Evolutionary conservation across 2,888 invertebrate species (phyloP).

Genomic region (Drosophila quinaria): DNA sequence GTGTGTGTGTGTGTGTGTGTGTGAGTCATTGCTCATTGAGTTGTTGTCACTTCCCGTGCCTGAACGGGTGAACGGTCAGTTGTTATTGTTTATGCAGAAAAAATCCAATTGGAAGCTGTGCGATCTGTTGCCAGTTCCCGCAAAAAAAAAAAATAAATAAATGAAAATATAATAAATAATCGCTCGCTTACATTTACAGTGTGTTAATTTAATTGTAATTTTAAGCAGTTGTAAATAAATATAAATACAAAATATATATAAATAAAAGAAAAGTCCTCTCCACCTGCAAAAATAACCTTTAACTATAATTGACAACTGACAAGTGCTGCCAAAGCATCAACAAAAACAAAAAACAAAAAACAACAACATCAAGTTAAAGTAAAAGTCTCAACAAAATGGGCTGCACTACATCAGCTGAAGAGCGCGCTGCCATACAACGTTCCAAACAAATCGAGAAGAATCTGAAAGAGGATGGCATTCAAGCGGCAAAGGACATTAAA

Average conservation of each 20-base stretch:
- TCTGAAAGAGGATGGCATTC: slow-evolving; percentile 98
- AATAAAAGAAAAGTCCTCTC: slow-evolving; percentile 31
- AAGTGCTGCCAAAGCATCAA: slow-evolving; percentile 57
- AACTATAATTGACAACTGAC: slow-evolving; percentile 35
- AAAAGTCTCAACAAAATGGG: slow-evolving; percentile 90
- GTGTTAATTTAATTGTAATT: slow-evolving; percentile 53
- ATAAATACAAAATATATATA: slow-evolving; percentile 24
- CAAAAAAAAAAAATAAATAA: slow-evolving; percentile 10
- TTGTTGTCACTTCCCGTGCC: slow-evolving; percentile 59
- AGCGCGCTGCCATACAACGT: slow-evolving; percentile 98
- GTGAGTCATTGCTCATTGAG: slow-evolving; percentile 50
- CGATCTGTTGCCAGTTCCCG: slow-evolving; percentile 33
- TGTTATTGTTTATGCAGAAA: slow-evolving; percentile 62
- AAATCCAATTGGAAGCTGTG: slow-evolving; percentile 54
- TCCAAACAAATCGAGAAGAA: slow-evolving; percentile 99
- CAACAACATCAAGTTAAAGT: slow-evolving; percentile 17
- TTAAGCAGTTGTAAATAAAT: slow-evolving; percentile 57
- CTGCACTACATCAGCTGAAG: slow-evolving; percentile 99
- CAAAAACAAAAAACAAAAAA: slow-evolving; percentile 18
- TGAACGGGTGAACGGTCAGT: slow-evolving; percentile 42
- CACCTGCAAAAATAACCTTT: slow-evolving; percentile 22
- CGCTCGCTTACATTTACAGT: slow-evolving; percentile 38
- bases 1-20: slow-evolving; percentile 20
- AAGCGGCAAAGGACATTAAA: slow-evolving; percentile 99
- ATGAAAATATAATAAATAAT: slow-evolving; percentile 25